These are phyloP conservation scores for Grammomys surdaster DNA, from an alignment of 2,113 vertebrate species.

Conservation along the genomic window DNA sequence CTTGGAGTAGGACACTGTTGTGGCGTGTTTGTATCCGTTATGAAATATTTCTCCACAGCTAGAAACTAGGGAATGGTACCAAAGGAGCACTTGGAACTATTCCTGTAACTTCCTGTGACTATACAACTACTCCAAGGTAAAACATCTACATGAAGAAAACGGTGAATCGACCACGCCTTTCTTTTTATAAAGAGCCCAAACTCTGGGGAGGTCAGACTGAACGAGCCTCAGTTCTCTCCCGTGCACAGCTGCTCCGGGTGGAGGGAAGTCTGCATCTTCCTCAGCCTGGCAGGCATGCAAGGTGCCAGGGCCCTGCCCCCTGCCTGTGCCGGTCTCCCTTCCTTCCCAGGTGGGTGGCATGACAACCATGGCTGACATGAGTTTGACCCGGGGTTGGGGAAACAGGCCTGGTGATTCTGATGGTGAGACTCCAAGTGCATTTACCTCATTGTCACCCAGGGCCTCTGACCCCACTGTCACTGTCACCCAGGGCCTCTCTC, in stretches of 20 bases:
- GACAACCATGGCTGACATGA: not conserved
- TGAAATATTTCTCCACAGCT: not conserved
- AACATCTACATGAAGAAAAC: constrained; percentile 4
- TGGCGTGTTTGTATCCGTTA: not conserved
- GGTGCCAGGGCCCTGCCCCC: not conserved
- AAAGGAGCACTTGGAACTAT: not conserved
- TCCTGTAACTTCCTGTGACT: not conserved
- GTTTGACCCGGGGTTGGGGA: not conserved
- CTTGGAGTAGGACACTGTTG: not conserved
- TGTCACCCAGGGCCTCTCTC: too few species aligned
- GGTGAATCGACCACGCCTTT: not conserved
- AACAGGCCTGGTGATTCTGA: not conserved
- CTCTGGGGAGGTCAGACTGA: not conserved
- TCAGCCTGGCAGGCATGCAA: not conserved
- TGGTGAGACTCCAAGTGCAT: not conserved
- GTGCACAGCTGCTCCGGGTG: not conserved
- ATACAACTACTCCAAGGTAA: constrained; percentile 51
- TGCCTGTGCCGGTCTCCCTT: not conserved
- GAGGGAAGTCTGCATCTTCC: not conserved
- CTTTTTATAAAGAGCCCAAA: not conserved
- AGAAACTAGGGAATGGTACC: not conserved
- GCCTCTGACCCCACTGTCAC: not conserved
- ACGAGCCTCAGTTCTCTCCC: not conserved
- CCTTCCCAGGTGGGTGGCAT: not conserved
- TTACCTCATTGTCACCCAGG: not conserved